phyloP scores from a whole-genome alignment of 2,797 vertebrate species.

The Paratrypauchen microcephalus region DNA sequence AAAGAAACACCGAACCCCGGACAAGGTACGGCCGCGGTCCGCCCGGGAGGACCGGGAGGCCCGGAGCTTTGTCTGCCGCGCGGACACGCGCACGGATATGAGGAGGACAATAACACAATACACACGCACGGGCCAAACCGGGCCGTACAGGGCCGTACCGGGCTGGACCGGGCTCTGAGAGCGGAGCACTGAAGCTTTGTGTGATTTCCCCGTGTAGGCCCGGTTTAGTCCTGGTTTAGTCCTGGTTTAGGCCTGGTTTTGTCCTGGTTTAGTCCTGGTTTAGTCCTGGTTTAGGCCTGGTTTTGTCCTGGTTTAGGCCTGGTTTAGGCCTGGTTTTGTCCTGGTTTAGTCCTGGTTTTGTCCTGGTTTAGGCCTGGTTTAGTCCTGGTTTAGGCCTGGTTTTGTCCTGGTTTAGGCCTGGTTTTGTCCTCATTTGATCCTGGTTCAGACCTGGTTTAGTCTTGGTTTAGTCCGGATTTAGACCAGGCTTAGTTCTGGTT shows the following conservation, averaged over 20 bases:
- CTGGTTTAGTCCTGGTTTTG: background rate
- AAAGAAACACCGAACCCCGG: conserved; percentile 66
- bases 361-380: background rate
- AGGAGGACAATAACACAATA: background rate
- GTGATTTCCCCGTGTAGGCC: background rate
- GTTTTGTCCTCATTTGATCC: too few relatives aligned
- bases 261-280: too few relatives aligned
- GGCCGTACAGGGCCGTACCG: background rate
- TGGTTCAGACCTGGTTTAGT: background rate
- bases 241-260: too few relatives aligned
- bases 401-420: too few relatives aligned
- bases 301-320: background rate
- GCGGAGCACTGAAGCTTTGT: background rate
- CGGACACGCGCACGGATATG: background rate
- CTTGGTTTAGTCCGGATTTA: background rate
- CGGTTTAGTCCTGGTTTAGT: background rate
- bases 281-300: background rate
- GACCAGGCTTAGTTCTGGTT: background rate
- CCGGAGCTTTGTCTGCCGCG: background rate
- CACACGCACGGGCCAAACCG: background rate
- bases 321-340: background rate
- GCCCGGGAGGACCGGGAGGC: conserved; percentile 19
- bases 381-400: background rate
- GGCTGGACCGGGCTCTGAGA: too few relatives aligned
- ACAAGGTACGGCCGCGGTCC: conserved; percentile 58